These are phyloP conservation scores for Cercocebus atys DNA, from an alignment of 2,113 vertebrate species.

Conservation along the genomic window DNA sequence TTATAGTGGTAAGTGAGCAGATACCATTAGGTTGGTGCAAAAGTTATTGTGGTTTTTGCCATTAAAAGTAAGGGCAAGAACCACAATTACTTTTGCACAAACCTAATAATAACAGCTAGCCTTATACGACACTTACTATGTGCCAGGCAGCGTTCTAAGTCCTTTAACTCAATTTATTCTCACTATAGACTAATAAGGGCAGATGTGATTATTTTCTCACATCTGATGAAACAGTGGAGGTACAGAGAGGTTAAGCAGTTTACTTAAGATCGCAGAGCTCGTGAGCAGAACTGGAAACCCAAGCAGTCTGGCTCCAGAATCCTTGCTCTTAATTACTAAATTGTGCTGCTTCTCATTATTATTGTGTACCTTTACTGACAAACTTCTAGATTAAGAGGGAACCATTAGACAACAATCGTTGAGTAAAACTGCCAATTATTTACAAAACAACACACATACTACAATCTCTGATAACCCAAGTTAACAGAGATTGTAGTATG, in stretches of 20 bases:
- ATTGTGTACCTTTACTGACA: background rate
- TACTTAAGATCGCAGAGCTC: background rate
- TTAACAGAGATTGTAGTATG: background rate
- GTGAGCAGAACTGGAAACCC: background rate
- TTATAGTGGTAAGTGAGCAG: background rate
- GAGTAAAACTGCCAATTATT: constrained; percentile 13
- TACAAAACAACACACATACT: constrained; percentile 1
- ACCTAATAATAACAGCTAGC: background rate
- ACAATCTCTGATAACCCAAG: constrained; percentile 15
- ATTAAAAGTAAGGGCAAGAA: too few relatives aligned
- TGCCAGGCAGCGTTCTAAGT: background rate
- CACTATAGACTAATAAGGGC: background rate
- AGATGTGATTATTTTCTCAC: constrained; percentile 16
- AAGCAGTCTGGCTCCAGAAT: background rate
- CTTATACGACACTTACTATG: background rate
- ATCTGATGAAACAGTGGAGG: background rate
- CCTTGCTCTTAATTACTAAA: constrained; percentile 5
- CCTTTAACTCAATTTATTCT: constrained; percentile 34
- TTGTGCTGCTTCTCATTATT: background rate
- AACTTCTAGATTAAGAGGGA: background rate
- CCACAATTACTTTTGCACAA: too few relatives aligned
- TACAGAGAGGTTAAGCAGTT: background rate
- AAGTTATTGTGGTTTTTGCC: too few relatives aligned
- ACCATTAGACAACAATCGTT: background rate
- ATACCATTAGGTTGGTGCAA: background rate